A percentile compares a stretch with the other conserved stretches of the same genome.
Conservation (phyloP, 2,797 vertebrate genomes). For the Hipposideros larvatus region DNA sequence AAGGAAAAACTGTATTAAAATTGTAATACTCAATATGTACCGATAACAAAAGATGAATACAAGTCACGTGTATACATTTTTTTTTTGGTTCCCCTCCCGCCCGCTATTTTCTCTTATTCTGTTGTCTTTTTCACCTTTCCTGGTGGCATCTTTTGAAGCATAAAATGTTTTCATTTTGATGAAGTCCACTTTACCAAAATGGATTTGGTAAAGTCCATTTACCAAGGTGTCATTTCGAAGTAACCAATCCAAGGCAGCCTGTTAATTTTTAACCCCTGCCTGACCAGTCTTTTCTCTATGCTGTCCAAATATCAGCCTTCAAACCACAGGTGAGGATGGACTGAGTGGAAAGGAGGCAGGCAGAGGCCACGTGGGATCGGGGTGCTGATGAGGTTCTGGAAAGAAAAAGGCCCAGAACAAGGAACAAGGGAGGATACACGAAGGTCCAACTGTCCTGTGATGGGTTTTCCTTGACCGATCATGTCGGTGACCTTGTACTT, state of each 20-base stretch:
- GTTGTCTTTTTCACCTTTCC: not conserved
- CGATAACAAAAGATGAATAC: no score
- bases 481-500: not conserved
- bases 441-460: no score
- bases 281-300: not conserved
- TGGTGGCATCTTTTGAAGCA: not conserved
- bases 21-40: no score
- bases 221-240: not conserved
- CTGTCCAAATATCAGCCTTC: not conserved
- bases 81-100: no score
- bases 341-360: not conserved
- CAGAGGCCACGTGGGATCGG: not conserved
- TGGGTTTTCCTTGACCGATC: not conserved
- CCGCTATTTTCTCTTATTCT: not conserved
- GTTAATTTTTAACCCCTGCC: not conserved
- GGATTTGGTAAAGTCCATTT: no score
- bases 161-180: not conserved
- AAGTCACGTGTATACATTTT: no score
- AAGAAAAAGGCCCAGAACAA: not conserved
- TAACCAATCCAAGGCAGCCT: not conserved
- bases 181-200: not conserved
- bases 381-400: not conserved
- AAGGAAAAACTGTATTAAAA: no score
- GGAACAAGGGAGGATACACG: rapidly evolving
- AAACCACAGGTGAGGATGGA: rapidly evolving